Evolutionary conservation across 2,113 vertebrate species (phyloP).

Genomic region (Xyrauchen texanus): DNA sequence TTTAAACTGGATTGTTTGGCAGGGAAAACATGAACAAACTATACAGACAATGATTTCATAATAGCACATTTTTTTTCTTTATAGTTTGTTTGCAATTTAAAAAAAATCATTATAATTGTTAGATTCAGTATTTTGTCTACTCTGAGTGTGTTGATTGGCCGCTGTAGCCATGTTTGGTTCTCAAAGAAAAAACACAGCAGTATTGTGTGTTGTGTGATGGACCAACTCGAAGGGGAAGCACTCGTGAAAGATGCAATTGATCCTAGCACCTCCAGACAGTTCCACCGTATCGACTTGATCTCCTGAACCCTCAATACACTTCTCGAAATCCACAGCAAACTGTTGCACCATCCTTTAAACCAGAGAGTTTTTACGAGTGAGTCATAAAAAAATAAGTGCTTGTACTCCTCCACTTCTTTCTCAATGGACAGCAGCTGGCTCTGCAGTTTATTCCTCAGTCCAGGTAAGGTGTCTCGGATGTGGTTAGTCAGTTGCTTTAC

Average conservation of each 20-base stretch:
- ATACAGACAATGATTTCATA: too few species aligned
- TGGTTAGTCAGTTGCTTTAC: constrained; percentile 95
- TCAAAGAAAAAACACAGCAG: neutral
- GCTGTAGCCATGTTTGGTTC: neutral
- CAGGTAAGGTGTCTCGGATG: constrained; percentile 92
- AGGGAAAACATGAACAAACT: too few species aligned
- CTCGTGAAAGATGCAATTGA: constrained; percentile 94
- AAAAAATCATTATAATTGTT: too few species aligned
- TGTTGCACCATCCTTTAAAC: constrained; percentile 91
- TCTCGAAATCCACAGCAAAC: constrained; percentile 96
- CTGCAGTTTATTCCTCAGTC: constrained; percentile 91
- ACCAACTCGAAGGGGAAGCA: constrained; percentile 95
- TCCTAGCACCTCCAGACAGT: constrained; percentile 90
- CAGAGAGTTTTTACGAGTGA: constrained; percentile 4
- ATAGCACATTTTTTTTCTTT: too few species aligned
- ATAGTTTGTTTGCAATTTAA: too few species aligned
- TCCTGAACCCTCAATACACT: constrained; percentile 92
- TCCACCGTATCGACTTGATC: constrained; percentile 96
- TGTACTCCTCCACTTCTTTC: constrained; percentile 96
- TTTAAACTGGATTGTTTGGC: too few species aligned
- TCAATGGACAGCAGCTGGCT: constrained; percentile 94
- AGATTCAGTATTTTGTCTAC: too few species aligned
- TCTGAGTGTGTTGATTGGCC: too few species aligned
- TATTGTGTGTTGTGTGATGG: neutral
- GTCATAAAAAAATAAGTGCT: constrained; percentile 73